Conservation (phyloP, 2,797 vertebrate species). For the Potorous gilbertii region DNA sequence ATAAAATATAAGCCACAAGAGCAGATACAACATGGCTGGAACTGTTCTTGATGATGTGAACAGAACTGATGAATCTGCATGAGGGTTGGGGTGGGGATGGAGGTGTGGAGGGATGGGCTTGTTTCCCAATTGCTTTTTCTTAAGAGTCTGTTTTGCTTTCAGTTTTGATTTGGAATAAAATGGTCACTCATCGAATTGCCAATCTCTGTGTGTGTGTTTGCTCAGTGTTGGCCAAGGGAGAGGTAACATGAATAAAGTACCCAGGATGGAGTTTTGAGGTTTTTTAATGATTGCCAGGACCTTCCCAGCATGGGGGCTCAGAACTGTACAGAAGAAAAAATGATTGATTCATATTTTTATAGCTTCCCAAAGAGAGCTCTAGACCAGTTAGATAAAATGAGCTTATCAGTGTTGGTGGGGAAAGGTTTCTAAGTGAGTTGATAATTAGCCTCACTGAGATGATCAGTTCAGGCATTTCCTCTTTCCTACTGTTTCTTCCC, state of each 20-base stretch:
- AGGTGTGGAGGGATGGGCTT: not conserved
- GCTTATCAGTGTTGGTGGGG: not conserved
- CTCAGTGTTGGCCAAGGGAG: not conserved
- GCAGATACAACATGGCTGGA: not conserved
- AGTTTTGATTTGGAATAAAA: not conserved
- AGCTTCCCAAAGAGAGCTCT: not conserved
- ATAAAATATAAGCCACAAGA: not conserved
- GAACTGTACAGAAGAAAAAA: not conserved
- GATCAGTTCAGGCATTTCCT: not conserved
- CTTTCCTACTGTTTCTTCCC: not conserved
- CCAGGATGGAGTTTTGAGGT: not conserved
- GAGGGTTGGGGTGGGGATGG: too few relatives aligned
- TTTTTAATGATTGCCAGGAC: not conserved
- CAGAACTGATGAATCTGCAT: not conserved
- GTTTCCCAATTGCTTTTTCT: not conserved
- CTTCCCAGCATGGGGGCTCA: not conserved
- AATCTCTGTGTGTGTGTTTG: not conserved
- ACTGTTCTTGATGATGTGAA: not conserved
- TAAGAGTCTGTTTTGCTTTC: not conserved
- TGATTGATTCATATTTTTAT: not conserved
- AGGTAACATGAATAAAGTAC: not conserved
- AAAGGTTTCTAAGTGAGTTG: not conserved
- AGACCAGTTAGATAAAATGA: not conserved
- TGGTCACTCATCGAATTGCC: not conserved
- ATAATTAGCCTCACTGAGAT: not conserved